Evolutionary conservation across 2,888 invertebrate genomes (phyloP).

Genomic region (Sisyra terminalis): DNA sequence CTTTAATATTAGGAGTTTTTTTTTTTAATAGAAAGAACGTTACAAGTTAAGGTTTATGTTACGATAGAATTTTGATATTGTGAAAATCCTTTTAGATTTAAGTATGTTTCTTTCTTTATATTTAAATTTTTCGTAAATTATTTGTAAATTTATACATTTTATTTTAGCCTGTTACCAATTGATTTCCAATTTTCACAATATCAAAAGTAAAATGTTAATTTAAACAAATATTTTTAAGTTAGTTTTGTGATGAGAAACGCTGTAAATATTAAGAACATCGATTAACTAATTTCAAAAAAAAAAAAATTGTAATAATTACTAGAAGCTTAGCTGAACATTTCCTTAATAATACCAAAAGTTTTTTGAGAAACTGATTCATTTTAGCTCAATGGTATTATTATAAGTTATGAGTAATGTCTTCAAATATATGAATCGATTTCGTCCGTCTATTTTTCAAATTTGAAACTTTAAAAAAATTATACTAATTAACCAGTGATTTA

Average conservation of each 20-base stretch:
- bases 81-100: neutral
- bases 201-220: neutral
- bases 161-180: neutral
- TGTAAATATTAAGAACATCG: slow-evolving; percentile 6
- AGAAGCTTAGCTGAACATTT: too few relatives aligned
- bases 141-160: neutral
- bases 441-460: slow-evolving; percentile 3
- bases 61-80: neutral
- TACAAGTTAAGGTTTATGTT: neutral
- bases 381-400: too few relatives aligned
- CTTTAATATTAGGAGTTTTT: neutral
- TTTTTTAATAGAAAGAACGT: neutral
- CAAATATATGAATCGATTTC: neutral
- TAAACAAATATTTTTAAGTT: neutral
- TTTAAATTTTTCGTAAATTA: neutral
- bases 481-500: too few relatives aligned
- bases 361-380: too few relatives aligned
- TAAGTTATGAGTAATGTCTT: neutral
- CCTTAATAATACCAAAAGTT: too few relatives aligned
- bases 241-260: slow-evolving; percentile 4
- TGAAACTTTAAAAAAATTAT: too few relatives aligned
- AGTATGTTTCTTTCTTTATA: neutral
- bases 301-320: too few relatives aligned
- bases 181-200: neutral
- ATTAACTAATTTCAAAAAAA: neutral